Conservation (phyloP, 2,113 vertebrate genomes). For the Burhinus oedicnemus region DNA sequence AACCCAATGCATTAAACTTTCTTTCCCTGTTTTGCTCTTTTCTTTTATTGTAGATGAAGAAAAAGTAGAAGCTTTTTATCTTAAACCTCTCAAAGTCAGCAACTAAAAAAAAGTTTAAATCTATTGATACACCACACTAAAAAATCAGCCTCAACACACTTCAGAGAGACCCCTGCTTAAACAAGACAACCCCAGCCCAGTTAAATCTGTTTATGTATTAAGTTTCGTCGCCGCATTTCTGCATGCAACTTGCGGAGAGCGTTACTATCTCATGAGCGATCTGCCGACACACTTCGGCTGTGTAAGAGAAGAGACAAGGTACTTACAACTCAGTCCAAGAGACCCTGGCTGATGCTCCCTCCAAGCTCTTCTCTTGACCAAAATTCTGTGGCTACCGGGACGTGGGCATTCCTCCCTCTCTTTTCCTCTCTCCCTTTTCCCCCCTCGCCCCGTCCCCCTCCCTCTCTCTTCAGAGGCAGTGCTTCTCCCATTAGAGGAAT, state of each 20-base stretch:
- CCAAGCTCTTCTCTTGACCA: constrained; percentile 56
- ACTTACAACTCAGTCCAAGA: constrained; percentile 77
- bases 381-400: constrained; percentile 52
- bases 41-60: background rate
- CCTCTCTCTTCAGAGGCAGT: constrained; percentile 67
- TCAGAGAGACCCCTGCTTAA: background rate
- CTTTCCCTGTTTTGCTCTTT: background rate
- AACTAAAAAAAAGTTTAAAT: background rate
- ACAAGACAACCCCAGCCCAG: background rate
- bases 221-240: background rate
- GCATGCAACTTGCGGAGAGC: background rate
- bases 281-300: background rate
- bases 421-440: background rate
- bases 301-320: constrained; percentile 28
- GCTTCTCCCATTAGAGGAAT: constrained; percentile 83
- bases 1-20: background rate
- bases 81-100: background rate
- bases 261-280: background rate
- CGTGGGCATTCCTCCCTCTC: constrained; percentile 42
- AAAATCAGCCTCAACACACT: background rate
- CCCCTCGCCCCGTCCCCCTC: background rate
- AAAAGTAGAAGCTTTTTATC: background rate
- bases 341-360: constrained; percentile 53
- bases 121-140: background rate
- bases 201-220: background rate